These are phyloP conservation scores for Caenorhabditis imperialis DNA, from an alignment of 2,888 invertebrate species.

Conservation along the genomic window DNA sequence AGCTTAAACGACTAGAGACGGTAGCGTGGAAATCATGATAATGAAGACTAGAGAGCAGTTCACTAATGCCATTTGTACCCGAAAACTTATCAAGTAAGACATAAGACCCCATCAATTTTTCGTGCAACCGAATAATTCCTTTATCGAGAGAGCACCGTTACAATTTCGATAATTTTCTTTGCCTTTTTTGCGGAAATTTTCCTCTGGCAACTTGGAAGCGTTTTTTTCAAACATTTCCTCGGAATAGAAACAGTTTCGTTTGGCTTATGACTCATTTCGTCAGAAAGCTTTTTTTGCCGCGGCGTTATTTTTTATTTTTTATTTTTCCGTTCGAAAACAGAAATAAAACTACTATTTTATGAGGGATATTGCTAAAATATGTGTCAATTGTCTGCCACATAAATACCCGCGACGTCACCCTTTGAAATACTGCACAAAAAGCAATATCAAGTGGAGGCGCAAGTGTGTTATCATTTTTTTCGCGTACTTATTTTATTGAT, in stretches of 20 bases:
- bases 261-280: too few relatives aligned
- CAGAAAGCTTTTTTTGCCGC: too few relatives aligned
- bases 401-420: conserved; percentile 43
- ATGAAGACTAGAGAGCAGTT: conserved; percentile 36
- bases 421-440: conserved; percentile 41
- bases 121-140: conserved; percentile 36
- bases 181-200: too few relatives aligned
- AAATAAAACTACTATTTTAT: too few relatives aligned
- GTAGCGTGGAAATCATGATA: conserved; percentile 1
- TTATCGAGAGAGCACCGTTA: conserved; percentile 38
- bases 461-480: conserved; percentile 42
- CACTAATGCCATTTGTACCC: conserved; percentile 16
- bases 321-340: too few relatives aligned
- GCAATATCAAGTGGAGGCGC: conserved; percentile 38
- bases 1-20: too few relatives aligned
- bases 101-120: conserved; percentile 18
- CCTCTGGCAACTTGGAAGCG: too few relatives aligned
- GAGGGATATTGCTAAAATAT: too few relatives aligned
- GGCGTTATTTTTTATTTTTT: too few relatives aligned
- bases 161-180: conserved; percentile 37
- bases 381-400: neutral
- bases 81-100: conserved; percentile 34
- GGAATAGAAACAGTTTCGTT: too few relatives aligned
- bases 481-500: conserved; percentile 52
- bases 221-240: too few relatives aligned